Evolutionary conservation across 2,797 vertebrate genomes (phyloP).

Genomic region (Somateria mollissima): DNA sequence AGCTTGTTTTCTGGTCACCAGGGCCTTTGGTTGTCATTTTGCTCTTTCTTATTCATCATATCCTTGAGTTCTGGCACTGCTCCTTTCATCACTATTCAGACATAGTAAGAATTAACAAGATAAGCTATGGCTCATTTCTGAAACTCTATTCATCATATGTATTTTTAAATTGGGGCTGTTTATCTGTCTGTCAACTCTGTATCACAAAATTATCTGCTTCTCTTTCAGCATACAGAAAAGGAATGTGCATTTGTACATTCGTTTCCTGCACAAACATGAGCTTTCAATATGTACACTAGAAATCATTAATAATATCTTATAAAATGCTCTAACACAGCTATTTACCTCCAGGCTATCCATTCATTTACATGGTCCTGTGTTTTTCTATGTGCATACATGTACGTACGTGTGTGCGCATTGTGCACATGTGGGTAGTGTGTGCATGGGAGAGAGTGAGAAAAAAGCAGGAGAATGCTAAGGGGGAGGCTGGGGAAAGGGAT

Average conservation of each 20-base stretch:
- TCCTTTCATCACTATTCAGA: slow-evolving; percentile 89
- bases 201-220: neutral
- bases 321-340: neutral
- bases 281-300: neutral
- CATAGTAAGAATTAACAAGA: slow-evolving; percentile 87
- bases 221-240: neutral
- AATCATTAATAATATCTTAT: neutral
- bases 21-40: slow-evolving; percentile 89
- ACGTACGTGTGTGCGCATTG: too few relatives aligned
- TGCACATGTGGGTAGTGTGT: neutral
- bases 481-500: neutral
- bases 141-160: slow-evolving; percentile 84
- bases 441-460: neutral
- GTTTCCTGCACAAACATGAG: neutral
- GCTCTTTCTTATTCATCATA: slow-evolving; percentile 87
- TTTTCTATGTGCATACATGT: neutral
- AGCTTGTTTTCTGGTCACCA: slow-evolving; percentile 87
- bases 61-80: slow-evolving; percentile 84
- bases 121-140: slow-evolving; percentile 78
- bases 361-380: neutral
- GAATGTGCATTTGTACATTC: neutral
- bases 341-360: neutral
- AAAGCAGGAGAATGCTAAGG: neutral
- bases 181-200: neutral
- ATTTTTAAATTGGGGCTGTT: slow-evolving; percentile 55